Evolutionary conservation across 2,888 invertebrate species (phyloP), one percentile per base, ranked within the genome.

Genomic region (Cinara cedri): DNA sequence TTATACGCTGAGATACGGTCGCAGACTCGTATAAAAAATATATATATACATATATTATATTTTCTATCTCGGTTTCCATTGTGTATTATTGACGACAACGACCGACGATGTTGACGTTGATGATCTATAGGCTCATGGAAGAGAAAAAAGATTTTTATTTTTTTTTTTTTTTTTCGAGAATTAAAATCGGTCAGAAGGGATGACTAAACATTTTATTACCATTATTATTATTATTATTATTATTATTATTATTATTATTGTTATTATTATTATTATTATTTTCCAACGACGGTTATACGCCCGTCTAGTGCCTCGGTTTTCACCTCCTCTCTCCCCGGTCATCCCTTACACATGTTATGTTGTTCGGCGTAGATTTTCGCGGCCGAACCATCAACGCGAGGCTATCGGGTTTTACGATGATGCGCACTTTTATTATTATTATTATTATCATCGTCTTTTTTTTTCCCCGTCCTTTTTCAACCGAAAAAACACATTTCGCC

Each of bases 381-480:
- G 34, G 34, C 6, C 34, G 3, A n/a, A 34, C 34, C 34, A 34
- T 34, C 34, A 34, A 3, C 34, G 34, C 34, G 34, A 34, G 11
- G n/a, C 68, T 68, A 68, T 68, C 34, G 51, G 51, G 51, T 68
- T 68, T 51, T 54, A 68, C 68, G 68, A 68, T 51, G 51, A 51
- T 51, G 51, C n/a, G 51, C 34, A 9, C 19, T 68, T 68, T 68
- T 49, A 51, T 54, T 54, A 54, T 54, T 54, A 54, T 54, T 16
- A 60, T 60, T 68, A 68, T 68, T 51, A 68, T 66, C 24, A 46
- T 63, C 16, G 16, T 68, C 11, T 34, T 16, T n/a, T 51, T 68
- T 26, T n/a, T n/a, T 19, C 6, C n/a, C 1, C 26, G n/a, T n/a
- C 34, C 34, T 4, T 34, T 34, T 34, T 34, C 34, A 6, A 4